phyloP scores from a whole-genome alignment of 2,113 vertebrate genomes.

The Rhabdomys dilectus region DNA sequence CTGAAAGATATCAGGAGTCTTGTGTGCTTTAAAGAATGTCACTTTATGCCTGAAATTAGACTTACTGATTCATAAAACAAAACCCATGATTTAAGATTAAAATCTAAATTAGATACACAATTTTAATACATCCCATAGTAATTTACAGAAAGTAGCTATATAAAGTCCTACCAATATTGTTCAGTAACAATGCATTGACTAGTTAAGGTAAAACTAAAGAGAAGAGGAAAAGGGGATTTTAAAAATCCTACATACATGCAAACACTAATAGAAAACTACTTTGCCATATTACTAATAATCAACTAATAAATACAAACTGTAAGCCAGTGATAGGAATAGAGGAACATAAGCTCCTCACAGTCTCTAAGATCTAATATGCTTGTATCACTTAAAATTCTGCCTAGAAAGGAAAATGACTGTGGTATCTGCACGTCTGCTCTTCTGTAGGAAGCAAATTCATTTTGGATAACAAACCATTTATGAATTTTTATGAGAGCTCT shows the following conservation, averaged over 20 bases:
- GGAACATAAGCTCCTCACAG: background rate
- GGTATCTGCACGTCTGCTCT: background rate
- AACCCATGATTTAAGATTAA: constrained; percentile 34
- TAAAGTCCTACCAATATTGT: constrained; percentile 20
- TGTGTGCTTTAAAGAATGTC: background rate
- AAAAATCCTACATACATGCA: background rate
- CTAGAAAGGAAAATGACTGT: background rate
- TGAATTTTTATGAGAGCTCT: constrained; percentile 32
- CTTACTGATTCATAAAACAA: constrained; percentile 36
- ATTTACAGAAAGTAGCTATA: background rate
- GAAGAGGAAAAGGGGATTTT: background rate
- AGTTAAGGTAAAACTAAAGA: constrained; percentile 28
- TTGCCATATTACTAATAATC: background rate
- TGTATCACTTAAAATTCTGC: background rate
- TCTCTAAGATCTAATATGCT: constrained; percentile 18
- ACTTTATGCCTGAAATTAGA: background rate
- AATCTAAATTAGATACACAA: background rate
- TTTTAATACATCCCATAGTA: constrained; percentile 22
- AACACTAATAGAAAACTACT: constrained; percentile 9
- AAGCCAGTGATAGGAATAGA: constrained; percentile 7
- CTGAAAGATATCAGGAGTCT: background rate
- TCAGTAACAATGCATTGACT: background rate
- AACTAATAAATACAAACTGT: background rate
- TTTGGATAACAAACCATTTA: background rate
- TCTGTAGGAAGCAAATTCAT: background rate